These are phyloP conservation scores for Rhogogaster chlorosoma DNA, from an alignment of 2,888 invertebrate species.

Conservation along the genomic window DNA sequence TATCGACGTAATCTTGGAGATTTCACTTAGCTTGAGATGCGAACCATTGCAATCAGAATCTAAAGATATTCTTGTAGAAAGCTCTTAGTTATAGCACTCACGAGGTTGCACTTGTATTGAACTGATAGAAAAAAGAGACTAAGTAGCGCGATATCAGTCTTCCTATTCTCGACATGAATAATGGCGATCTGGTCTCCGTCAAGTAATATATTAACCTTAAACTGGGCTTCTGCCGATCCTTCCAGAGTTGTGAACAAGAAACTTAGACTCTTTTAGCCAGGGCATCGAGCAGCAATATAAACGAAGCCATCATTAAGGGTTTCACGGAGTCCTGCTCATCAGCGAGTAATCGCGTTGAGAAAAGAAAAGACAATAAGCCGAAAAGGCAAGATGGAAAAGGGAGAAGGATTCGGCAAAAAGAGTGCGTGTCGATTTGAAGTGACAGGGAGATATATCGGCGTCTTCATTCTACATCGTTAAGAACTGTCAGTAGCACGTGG, in stretches of 20 bases:
- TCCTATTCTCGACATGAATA: background rate
- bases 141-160: background rate
- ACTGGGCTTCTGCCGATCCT: background rate
- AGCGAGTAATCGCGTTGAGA: background rate
- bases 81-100: background rate
- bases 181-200: background rate
- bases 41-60: background rate
- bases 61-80: background rate
- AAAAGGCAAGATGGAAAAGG: background rate
- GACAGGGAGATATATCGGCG: conserved; percentile 17
- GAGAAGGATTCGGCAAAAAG: conserved; percentile 17
- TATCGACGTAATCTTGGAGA: background rate
- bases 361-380: conserved; percentile 1
- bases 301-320: background rate
- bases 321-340: background rate
- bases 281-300: background rate
- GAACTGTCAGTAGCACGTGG: conserved; percentile 36
- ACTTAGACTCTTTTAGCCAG: background rate
- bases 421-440: background rate
- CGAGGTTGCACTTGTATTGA: background rate
- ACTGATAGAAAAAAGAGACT: background rate
- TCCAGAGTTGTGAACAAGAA: background rate
- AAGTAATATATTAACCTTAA: background rate
- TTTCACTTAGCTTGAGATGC: background rate
- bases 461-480: conserved; percentile 27